Conservation (phyloP, 2,888 invertebrate genomes). For the Microchrysa polita region DNA sequence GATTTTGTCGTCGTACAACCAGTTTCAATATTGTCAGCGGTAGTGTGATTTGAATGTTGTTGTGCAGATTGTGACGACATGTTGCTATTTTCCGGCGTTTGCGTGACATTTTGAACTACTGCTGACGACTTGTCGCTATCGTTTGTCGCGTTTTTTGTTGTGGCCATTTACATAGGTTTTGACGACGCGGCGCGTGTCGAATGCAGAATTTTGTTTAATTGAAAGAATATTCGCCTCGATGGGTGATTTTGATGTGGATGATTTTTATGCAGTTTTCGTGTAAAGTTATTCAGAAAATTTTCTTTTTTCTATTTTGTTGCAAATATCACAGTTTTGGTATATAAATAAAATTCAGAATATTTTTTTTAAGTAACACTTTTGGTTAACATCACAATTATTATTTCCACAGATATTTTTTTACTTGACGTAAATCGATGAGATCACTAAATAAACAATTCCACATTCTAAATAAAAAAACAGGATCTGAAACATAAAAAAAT, state of each 20-base stretch:
- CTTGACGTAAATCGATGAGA: not conserved
- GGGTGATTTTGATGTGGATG: not conserved
- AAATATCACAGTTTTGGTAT: slow-evolving; percentile 44
- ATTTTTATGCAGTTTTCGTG: not conserved
- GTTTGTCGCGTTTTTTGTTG: slow-evolving; percentile 31
- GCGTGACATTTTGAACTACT: slow-evolving; percentile 27
- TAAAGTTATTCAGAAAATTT: slow-evolving; percentile 10
- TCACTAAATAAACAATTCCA: not conserved
- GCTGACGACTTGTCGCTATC: slow-evolving; percentile 4
- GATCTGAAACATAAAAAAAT: too few relatives aligned
- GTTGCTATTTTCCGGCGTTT: slow-evolving; percentile 24
- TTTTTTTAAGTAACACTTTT: slow-evolving; percentile 46
- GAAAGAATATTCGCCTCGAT: not conserved
- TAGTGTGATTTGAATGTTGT: not conserved
- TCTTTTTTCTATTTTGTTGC: slow-evolving; percentile 38
- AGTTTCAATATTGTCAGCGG: not conserved
- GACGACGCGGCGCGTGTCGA: not conserved
- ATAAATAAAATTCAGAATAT: slow-evolving; percentile 13
- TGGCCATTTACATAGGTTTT: slow-evolving; percentile 43
- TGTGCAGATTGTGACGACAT: not conserved
- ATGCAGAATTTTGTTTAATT: too few relatives aligned
- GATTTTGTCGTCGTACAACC: not conserved
- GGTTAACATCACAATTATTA: slow-evolving; percentile 36
- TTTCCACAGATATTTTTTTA: slow-evolving; percentile 3
- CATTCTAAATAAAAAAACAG: too few relatives aligned